phyloP scores from a whole-genome alignment of 1,140 invertebrate species.

The Linepithema humile region DNA sequence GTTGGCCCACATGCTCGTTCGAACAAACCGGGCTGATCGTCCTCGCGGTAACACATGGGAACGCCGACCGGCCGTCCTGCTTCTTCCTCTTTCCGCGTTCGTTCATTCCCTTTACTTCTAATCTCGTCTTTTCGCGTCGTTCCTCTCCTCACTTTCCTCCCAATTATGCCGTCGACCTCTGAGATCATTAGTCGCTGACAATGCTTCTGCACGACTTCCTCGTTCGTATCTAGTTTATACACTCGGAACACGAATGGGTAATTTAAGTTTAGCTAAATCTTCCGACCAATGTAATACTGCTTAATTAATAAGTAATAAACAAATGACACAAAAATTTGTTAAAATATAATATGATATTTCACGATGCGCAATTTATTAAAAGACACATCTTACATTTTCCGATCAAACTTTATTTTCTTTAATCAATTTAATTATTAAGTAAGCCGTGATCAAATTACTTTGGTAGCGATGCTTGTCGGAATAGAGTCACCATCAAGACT shows the following conservation, averaged over 20 bases:
- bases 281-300: neutral
- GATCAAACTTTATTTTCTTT: neutral
- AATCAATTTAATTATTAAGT: neutral
- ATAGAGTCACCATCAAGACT: neutral
- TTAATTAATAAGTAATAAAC: neutral
- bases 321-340: neutral
- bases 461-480: neutral
- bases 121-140: constrained; percentile 37
- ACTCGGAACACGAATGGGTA: neutral
- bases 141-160: neutral
- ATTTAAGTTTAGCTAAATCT: constrained; percentile 17
- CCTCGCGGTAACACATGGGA: constrained; percentile 77
- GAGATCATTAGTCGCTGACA: constrained; percentile 30
- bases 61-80: constrained; percentile 55
- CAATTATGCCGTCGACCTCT: constrained; percentile 23
- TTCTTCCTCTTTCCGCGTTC: constrained; percentile 52
- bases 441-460: neutral
- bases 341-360: neutral
- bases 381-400: neutral
- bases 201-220: constrained; percentile 26
- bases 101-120: constrained; percentile 63
- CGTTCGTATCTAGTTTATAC: constrained; percentile 2
- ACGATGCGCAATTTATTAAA: neutral
- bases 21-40: constrained; percentile 79
- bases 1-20: constrained; percentile 82